Percentiles rank a stretch among this genome's conserved stretches.
Conservation (phyloP, 2,113 vertebrate species). For the Diglossa brunneiventris region DNA sequence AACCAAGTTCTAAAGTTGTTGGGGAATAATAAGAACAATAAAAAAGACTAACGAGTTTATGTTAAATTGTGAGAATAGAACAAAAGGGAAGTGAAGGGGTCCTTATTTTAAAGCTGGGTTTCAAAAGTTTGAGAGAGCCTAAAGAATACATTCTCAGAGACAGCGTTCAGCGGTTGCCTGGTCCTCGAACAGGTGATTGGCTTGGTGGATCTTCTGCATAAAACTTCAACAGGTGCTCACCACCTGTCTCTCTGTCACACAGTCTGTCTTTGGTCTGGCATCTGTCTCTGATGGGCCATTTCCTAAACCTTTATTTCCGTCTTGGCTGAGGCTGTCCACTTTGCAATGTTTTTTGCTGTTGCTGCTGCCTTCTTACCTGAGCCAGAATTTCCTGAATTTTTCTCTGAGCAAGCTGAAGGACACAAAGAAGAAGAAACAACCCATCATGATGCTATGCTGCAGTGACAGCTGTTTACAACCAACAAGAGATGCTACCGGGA, state of each 20-base stretch:
- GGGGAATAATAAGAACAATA: conserved; percentile 75
- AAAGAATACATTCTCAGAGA: conserved; percentile 91
- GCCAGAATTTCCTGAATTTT: conserved; percentile 99
- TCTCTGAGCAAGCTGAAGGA: conserved; percentile 90
- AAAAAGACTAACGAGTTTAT: conserved; percentile 79
- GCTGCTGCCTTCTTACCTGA: conserved; percentile 97
- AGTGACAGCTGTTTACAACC: not conserved
- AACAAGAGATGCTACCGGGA: not conserved
- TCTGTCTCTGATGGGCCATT: conserved; percentile 79
- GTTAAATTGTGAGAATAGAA: conserved; percentile 82
- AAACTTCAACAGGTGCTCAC: conserved; percentile 73
- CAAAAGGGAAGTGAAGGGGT: conserved; percentile 85
- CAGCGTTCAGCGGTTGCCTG: conserved; percentile 84
- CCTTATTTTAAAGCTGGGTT: conserved; percentile 85
- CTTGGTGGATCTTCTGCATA: conserved; percentile 80
- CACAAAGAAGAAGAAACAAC: conserved; percentile 19
- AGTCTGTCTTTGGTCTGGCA: conserved; percentile 88
- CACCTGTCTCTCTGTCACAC: conserved; percentile 75
- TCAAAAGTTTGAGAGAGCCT: conserved; percentile 87
- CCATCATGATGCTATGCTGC: not conserved
- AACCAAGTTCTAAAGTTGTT: conserved; percentile 82
- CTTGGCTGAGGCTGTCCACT: conserved; percentile 85
- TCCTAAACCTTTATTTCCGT: conserved; percentile 87
- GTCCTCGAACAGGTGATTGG: conserved; percentile 81
- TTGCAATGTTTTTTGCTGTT: conserved; percentile 82